A percentile compares a stretch with the other conserved stretches of the same genome.
phyloP scores from a whole-genome alignment of 2,888 invertebrate genomes.

The Ormyrus nitidulus region DNA sequence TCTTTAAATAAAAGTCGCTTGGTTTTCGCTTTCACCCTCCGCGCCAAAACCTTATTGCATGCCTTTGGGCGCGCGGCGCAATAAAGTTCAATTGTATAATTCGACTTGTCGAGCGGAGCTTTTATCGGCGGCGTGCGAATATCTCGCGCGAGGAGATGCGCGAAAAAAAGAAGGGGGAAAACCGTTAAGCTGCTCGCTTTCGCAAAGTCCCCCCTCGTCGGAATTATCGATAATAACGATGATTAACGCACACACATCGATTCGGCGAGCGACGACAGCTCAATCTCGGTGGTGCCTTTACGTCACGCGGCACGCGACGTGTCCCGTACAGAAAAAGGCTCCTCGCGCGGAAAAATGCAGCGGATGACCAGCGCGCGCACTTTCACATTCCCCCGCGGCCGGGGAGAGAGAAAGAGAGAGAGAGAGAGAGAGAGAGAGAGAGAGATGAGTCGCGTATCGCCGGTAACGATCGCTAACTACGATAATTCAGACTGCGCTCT shows the following conservation, averaged over 20 bases:
- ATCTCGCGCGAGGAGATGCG: not conserved
- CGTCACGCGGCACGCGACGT: too few relatives aligned
- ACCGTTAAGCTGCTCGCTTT: constrained; percentile 13
- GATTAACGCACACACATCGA: not conserved
- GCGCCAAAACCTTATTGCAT: not conserved
- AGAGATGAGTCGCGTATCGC: constrained; percentile 33
- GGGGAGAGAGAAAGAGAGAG: constrained; percentile 21
- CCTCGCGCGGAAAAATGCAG: constrained; percentile 20
- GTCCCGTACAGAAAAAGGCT: too few relatives aligned
- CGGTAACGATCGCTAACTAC: constrained; percentile 41
- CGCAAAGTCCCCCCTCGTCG: not conserved
- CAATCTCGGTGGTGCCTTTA: too few relatives aligned
- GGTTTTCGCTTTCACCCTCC: constrained; percentile 34
- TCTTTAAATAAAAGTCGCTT: constrained; percentile 14
- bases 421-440: constrained; percentile 34
- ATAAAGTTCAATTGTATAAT: not conserved
- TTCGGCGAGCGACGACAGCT: not conserved
- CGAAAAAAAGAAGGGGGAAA: not conserved
- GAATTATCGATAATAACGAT: constrained; percentile 20
- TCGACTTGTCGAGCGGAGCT: too few relatives aligned
- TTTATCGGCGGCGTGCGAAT: too few relatives aligned
- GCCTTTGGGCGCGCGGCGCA: not conserved
- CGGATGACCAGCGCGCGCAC: constrained; percentile 59
- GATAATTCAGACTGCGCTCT: constrained; percentile 28
- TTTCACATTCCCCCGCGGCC: constrained; percentile 60